phyloP scores from a whole-genome alignment of 2,113 vertebrate genomes.

The Acrocephalus kingi region DNA sequence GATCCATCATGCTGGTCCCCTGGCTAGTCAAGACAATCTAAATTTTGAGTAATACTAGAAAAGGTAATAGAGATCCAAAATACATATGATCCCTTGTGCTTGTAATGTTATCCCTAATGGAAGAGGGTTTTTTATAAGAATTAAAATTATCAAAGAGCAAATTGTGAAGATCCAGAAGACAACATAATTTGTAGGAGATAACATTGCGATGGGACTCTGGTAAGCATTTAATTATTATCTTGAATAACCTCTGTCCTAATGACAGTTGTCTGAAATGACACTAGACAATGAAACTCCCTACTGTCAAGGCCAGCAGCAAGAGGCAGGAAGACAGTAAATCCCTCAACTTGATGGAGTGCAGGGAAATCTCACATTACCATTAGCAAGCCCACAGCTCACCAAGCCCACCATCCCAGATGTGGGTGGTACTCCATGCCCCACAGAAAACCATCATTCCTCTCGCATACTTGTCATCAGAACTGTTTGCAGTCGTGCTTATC shows the following conservation, averaged over 20 bases:
- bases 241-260: constrained; percentile 44
- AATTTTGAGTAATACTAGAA: constrained; percentile 56
- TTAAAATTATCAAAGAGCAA: background rate
- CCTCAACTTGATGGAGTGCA: constrained; percentile 17
- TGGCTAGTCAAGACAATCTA: constrained; percentile 44
- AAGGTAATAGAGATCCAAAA: constrained; percentile 40
- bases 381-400: background rate
- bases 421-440: background rate
- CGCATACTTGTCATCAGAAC: background rate
- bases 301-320: constrained; percentile 1
- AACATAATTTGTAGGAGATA: constrained; percentile 7
- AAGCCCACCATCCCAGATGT: background rate
- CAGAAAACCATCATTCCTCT: background rate
- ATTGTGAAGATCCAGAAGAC: constrained; percentile 21
- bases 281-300: background rate
- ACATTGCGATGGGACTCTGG: background rate
- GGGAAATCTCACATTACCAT: background rate
- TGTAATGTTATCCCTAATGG: background rate
- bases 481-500: background rate
- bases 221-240: constrained; percentile 65
- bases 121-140: background rate
- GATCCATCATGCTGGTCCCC: constrained; percentile 52
- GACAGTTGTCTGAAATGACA: constrained; percentile 37
- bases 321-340: constrained; percentile 41
- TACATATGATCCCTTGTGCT: constrained; percentile 27